These are phyloP conservation scores for Rhyzopertha dominica DNA, from an alignment of 1,140 invertebrate species.

Conservation along the genomic window DNA sequence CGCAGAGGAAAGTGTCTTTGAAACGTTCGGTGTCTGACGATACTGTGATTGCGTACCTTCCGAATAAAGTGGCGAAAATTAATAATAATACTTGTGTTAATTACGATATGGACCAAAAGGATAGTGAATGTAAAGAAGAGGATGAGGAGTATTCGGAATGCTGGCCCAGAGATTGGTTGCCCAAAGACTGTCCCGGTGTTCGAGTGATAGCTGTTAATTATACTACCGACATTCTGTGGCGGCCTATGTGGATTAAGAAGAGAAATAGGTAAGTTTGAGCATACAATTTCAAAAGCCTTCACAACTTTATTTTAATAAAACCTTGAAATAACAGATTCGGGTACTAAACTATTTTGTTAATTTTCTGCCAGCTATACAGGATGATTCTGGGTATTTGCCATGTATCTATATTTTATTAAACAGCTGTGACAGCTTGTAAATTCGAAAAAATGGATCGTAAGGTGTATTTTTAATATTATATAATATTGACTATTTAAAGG, in stretches of 20 bases:
- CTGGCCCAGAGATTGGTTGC: constrained; percentile 67
- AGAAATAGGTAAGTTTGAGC: constrained; percentile 55
- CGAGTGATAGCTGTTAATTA: constrained; percentile 66
- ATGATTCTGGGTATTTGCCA: no score
- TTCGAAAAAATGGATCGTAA: no score
- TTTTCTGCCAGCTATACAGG: no score
- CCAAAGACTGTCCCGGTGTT: constrained; percentile 58
- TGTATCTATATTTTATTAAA: no score
- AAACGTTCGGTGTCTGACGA: constrained; percentile 28
- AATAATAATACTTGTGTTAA: constrained; percentile 12
- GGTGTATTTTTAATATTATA: no score
- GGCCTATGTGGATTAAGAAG: constrained; percentile 61
- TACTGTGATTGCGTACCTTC: constrained; percentile 22
- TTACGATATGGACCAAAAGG: constrained; percentile 15
- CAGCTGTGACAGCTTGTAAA: no score
- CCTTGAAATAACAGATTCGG: no score
- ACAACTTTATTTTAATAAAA: no score
- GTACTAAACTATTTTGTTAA: no score
- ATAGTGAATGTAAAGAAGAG: constrained; percentile 7
- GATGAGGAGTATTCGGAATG: constrained; percentile 51
- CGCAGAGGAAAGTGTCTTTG: constrained; percentile 18
- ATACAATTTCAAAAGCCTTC: no score
- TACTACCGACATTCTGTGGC: constrained; percentile 64
- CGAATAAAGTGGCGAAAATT: constrained; percentile 24
- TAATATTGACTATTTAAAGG: no score